Percentiles rank a stretch among this genome's conserved stretches.
Evolutionary conservation across 2,113 vertebrate species (phyloP).

Genomic region (Dipodomys spectabilis): DNA sequence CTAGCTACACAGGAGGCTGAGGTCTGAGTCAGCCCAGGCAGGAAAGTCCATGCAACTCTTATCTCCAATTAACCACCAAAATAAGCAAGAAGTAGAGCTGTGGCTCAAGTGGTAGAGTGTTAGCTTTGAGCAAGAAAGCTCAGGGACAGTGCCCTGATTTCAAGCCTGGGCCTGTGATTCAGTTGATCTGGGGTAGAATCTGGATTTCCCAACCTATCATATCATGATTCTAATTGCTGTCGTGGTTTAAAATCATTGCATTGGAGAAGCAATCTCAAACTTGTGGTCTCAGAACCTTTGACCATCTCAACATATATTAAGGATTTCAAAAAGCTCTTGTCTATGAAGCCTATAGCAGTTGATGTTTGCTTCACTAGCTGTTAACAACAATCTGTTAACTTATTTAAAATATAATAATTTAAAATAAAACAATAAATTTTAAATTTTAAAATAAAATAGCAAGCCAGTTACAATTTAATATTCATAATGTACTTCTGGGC

Average conservation of each 20-base stretch:
- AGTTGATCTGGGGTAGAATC: background rate
- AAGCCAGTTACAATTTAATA: background rate
- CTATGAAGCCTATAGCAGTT: background rate
- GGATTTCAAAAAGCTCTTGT: slow-evolving; percentile 7
- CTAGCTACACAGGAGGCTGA: too few species aligned
- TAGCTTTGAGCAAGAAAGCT: too few species aligned
- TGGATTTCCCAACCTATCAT: too few species aligned
- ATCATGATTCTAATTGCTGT: slow-evolving; percentile 12
- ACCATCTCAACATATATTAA: slow-evolving; percentile 4
- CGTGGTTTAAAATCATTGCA: background rate
- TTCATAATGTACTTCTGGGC: slow-evolving; percentile 25
- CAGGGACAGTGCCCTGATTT: too few species aligned
- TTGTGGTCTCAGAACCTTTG: background rate
- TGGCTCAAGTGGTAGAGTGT: too few species aligned
- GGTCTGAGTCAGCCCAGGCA: too few species aligned
- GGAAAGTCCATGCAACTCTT: too few species aligned
- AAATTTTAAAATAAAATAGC: slow-evolving; percentile 25
- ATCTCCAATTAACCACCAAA: too few species aligned
- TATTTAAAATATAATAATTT: slow-evolving; percentile 14
- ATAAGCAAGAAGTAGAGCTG: too few species aligned
- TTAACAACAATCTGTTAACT: background rate
- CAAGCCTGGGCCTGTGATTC: background rate
- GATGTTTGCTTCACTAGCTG: background rate
- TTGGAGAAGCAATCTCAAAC: background rate
- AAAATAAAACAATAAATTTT: background rate